A percentile compares a stretch with the other conserved stretches of the same genome.
Evolutionary conservation across 2,888 invertebrate genomes (phyloP).

Genomic region (Sminthurides aquaticus): DNA sequence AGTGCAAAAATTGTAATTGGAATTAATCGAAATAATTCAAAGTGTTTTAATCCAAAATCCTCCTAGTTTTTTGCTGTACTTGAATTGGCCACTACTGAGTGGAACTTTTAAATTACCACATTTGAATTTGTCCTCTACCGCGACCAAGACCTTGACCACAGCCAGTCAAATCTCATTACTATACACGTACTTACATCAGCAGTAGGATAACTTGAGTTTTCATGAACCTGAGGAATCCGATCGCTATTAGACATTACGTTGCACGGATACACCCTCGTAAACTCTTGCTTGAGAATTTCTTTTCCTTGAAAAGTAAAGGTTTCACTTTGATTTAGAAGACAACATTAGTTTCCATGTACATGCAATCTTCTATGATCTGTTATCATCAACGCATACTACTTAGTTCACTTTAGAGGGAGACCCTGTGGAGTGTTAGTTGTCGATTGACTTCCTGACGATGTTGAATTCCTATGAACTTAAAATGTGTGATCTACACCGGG

Average conservation of each 20-base stretch:
- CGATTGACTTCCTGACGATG: no score
- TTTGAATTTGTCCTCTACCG: neutral
- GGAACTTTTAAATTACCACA: neutral
- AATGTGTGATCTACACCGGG: no score
- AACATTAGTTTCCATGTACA: conserved; percentile 74
- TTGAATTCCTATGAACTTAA: no score
- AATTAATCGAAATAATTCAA: no score
- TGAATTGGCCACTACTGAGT: neutral
- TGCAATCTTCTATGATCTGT: conserved; percentile 71
- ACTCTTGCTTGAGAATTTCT: conserved; percentile 85
- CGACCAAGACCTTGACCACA: neutral
- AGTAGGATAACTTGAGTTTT: conserved; percentile 65
- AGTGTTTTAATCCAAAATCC: no score
- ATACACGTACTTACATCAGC: conserved; percentile 62
- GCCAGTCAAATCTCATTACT: no score
- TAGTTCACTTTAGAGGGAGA: no score
- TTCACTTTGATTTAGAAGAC: conserved; percentile 72
- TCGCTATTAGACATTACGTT: conserved; percentile 79
- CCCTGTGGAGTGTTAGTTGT: no score
- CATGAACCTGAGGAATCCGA: conserved; percentile 64
- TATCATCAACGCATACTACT: no score
- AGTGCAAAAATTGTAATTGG: no score
- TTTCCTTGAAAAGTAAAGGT: conserved; percentile 77
- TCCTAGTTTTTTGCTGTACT: neutral
- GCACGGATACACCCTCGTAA: conserved; percentile 87